A percentile compares a stretch with the other conserved stretches of the same genome.
These are phyloP conservation scores for Ptychobarbus kaznakovi DNA, from an alignment of 2,797 vertebrate species.

Conservation along the genomic window DNA sequence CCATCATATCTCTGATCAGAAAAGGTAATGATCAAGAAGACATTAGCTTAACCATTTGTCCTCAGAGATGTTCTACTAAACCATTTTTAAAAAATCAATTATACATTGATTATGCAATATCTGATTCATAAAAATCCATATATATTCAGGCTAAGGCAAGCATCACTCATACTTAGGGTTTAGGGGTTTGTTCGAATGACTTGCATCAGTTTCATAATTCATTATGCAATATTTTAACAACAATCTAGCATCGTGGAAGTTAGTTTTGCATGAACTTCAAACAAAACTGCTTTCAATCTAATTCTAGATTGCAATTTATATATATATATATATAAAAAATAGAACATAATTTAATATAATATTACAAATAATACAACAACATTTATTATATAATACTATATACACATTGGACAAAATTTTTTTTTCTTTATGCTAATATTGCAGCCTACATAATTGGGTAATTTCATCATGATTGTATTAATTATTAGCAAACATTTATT, in stretches of 20 bases:
- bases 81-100: conserved; percentile 5
- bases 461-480: too few species aligned
- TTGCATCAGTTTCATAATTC: background rate
- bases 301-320: background rate
- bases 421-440: background rate
- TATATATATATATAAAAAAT: background rate
- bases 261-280: background rate
- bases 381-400: background rate
- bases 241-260: background rate
- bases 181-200: background rate
- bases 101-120: conserved; percentile 12
- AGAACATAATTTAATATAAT: background rate
- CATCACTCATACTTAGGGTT: background rate
- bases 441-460: background rate
- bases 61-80: conserved; percentile 15
- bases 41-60: conserved; percentile 23
- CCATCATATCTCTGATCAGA: conserved; percentile 48
- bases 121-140: conserved; percentile 18
- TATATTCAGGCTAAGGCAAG: background rate
- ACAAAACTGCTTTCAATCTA: background rate
- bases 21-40: conserved; percentile 48
- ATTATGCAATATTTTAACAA: background rate
- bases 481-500: too few species aligned
- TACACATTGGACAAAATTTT: background rate
- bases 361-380: background rate